Evolutionary conservation across 2,888 invertebrate species (phyloP).

Genomic region (Petrolisthes cinctipes): DNA sequence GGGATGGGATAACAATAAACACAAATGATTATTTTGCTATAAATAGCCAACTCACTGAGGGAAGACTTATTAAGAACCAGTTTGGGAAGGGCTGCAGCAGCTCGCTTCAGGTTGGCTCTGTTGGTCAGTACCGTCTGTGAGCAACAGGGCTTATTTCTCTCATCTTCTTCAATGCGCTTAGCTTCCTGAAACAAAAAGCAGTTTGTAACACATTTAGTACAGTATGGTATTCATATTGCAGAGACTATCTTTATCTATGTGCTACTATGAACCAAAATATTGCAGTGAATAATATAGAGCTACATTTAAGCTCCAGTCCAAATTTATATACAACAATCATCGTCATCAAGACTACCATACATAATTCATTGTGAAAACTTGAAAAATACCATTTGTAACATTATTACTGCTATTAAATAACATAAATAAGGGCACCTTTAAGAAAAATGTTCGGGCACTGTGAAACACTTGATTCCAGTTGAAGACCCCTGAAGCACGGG

Average conservation of each 20-base stretch:
- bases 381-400: not conserved
- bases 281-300: too few species aligned
- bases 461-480: slow-evolving; percentile 23
- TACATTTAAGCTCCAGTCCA: too few species aligned
- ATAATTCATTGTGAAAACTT: too few species aligned
- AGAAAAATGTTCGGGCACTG: not conserved
- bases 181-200: slow-evolving; percentile 7
- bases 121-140: slow-evolving; percentile 13
- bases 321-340: too few species aligned
- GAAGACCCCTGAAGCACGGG: not conserved
- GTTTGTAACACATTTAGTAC: not conserved
- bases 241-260: not conserved
- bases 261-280: too few species aligned
- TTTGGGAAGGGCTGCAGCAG: slow-evolving; percentile 21
- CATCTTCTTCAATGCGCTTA: slow-evolving; percentile 33
- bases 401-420: not conserved
- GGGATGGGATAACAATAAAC: not conserved
- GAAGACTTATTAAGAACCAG: slow-evolving; percentile 24
- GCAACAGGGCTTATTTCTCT: slow-evolving; percentile 21
- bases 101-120: slow-evolving; percentile 19
- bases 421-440: not conserved
- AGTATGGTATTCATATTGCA: not conserved
- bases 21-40: not conserved
- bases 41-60: slow-evolving; percentile 22
- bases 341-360: too few species aligned